These are phyloP conservation scores for Ceyx melanurus DNA, from an alignment of 2,113 vertebrate genomes.

Conservation along the genomic window DNA sequence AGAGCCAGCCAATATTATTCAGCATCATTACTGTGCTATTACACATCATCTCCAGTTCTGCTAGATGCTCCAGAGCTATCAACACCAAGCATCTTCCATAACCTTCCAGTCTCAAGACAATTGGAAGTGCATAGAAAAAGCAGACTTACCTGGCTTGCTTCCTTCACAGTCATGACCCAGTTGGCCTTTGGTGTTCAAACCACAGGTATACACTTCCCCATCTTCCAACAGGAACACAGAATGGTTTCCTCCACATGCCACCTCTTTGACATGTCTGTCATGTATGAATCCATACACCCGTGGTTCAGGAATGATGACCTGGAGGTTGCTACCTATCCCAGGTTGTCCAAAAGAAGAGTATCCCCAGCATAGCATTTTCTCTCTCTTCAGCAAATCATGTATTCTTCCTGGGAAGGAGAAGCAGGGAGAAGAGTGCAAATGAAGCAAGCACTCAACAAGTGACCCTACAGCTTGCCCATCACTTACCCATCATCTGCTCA, in stretches of 20 bases:
- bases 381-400: constrained; percentile 76
- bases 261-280: constrained; percentile 84
- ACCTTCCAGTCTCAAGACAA: not conserved
- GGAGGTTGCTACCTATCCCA: constrained; percentile 80
- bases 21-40: not conserved
- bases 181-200: constrained; percentile 90
- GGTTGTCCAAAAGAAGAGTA: constrained; percentile 89
- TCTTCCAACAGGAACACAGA: constrained; percentile 90
- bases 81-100: not conserved
- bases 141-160: constrained; percentile 83
- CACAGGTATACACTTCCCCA: constrained; percentile 92
- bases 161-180: constrained; percentile 89
- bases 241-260: constrained; percentile 89
- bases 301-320: constrained; percentile 82
- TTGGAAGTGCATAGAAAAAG: not conserved
- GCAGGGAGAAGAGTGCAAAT: not conserved
- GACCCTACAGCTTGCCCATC: not conserved
- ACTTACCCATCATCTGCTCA: not conserved
- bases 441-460: not conserved
- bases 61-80: not conserved
- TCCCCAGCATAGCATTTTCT: constrained; percentile 95
- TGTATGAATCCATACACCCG: constrained; percentile 81
- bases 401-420: constrained; percentile 35
- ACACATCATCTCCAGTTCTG: not conserved
- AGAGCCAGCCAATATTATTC: not conserved